These are phyloP conservation scores for Macrosteles quadrilineatus DNA, from an alignment of 1,140 invertebrate genomes.

Conservation along the genomic window DNA sequence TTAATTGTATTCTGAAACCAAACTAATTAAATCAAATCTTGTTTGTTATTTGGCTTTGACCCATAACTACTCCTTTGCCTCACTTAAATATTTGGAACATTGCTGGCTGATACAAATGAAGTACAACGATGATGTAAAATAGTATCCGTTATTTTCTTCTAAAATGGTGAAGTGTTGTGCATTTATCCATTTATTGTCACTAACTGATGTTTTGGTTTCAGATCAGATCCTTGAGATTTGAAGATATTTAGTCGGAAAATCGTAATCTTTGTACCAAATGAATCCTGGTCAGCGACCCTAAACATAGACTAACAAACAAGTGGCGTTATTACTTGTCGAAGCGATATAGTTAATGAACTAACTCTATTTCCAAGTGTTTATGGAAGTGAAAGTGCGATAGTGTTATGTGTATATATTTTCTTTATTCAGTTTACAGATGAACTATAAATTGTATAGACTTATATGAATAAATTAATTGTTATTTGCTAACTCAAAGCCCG, in stretches of 20 bases:
- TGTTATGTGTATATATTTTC: constrained; percentile 5
- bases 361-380: background rate
- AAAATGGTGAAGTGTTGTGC: background rate
- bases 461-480: constrained; percentile 23
- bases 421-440: background rate
- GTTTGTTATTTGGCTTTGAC: too few relatives aligned
- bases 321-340: constrained; percentile 18
- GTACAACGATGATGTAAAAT: too few relatives aligned
- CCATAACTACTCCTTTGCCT: too few relatives aligned
- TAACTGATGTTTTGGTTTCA: constrained; percentile 9
- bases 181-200: background rate
- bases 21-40: too few relatives aligned
- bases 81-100: too few relatives aligned
- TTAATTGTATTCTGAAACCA: too few relatives aligned
- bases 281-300: constrained; percentile 20
- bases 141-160: background rate
- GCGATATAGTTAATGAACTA: constrained; percentile 1
- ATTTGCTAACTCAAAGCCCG: constrained; percentile 16
- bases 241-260: constrained; percentile 2
- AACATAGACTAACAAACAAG: constrained; percentile 22
- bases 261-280: constrained; percentile 18
- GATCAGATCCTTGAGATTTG: constrained; percentile 4
- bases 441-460: constrained; percentile 20
- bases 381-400: too few relatives aligned
- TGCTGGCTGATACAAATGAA: too few relatives aligned